Conservation (phyloP, 2,113 vertebrate species). For the Misgurnus mizolepis region DNA sequence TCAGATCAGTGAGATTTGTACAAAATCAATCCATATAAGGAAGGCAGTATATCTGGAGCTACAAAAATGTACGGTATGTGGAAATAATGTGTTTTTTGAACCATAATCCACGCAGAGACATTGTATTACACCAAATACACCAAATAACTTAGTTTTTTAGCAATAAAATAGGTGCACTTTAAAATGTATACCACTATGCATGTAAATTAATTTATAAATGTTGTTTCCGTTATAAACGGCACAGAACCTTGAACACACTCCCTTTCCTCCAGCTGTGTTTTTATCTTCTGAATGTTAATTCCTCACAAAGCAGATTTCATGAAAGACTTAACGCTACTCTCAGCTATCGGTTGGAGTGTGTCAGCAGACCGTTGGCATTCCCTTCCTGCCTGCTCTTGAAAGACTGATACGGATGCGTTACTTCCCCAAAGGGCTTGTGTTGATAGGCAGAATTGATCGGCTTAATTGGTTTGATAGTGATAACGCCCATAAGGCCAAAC, state of each 20-base stretch:
- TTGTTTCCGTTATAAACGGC: background rate
- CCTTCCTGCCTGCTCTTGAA: constrained; percentile 23
- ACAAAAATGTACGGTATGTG: no score
- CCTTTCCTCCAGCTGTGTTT: background rate
- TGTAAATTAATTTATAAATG: background rate
- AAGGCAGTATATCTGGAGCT: no score
- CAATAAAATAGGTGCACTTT: no score
- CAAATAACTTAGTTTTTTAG: no score
- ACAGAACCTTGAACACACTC: background rate
- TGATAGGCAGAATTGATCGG: constrained; percentile 23
- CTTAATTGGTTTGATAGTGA: constrained; percentile 33
- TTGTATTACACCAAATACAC: no score
- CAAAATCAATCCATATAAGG: no score
- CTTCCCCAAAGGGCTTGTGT: background rate
- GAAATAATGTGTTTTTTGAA: no score
- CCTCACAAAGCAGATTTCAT: background rate
- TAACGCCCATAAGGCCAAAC: constrained; percentile 18
- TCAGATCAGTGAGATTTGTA: no score
- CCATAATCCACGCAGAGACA: no score
- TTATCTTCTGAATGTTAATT: constrained; percentile 5
- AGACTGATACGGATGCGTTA: background rate
- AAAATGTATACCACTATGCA: background rate
- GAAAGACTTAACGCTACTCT: constrained; percentile 3
- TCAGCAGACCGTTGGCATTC: constrained; percentile 6
- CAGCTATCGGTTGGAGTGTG: constrained; percentile 9